Conservation (phyloP, 2,113 vertebrate genomes). For the Alces alces region DNA sequence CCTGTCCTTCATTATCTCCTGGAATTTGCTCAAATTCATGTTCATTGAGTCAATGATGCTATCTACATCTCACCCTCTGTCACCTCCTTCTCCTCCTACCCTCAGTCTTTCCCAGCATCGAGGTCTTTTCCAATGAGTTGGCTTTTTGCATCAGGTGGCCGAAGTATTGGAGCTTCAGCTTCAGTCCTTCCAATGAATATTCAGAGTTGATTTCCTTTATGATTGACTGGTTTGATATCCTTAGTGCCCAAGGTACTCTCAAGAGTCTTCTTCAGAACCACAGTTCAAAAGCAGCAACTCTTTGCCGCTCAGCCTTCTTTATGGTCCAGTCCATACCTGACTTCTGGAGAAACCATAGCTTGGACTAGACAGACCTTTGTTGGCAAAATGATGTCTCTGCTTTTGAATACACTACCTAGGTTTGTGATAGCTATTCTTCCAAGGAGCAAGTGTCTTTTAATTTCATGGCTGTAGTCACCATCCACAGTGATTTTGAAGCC, state of each 20-base stretch:
- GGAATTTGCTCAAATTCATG: background rate
- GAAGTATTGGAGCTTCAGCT: background rate
- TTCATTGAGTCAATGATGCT: background rate
- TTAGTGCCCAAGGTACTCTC: background rate
- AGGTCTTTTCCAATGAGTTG: background rate
- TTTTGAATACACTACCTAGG: background rate
- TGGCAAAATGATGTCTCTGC: fast-evolving
- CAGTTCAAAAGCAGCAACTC: background rate
- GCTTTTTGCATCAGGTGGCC: background rate
- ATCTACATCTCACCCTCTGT: background rate
- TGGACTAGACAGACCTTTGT: background rate
- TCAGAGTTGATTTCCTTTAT: background rate
- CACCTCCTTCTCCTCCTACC: background rate
- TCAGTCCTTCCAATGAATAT: background rate
- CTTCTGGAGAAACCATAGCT: background rate
- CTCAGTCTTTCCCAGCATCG: background rate
- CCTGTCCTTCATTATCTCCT: background rate
- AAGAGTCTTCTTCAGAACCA: background rate
- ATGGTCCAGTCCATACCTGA: background rate
- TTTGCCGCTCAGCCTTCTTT: background rate
- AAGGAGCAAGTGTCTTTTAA: background rate
- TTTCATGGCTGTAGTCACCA: background rate
- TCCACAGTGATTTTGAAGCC: background rate
- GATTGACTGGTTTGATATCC: background rate
- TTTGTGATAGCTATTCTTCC: background rate